These are phyloP conservation scores for Metaphire vulgaris DNA, from an alignment of 1,140 invertebrate genomes.

Conservation along the genomic window DNA sequence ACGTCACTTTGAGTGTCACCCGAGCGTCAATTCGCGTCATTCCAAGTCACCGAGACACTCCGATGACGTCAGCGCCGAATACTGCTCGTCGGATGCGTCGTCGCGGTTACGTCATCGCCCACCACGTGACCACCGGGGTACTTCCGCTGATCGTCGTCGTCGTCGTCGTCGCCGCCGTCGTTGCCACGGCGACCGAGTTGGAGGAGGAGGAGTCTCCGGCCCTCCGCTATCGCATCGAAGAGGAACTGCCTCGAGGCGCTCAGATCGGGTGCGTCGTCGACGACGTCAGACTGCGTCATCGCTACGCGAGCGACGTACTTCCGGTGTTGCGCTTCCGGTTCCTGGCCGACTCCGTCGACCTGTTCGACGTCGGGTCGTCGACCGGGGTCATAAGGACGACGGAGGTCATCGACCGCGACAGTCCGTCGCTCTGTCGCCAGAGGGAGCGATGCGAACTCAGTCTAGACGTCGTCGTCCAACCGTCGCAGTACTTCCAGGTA, in stretches of 20 bases:
- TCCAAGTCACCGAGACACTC: not conserved
- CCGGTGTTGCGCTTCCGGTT: not conserved
- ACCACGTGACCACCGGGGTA: too few species aligned
- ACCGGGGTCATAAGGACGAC: constrained; percentile 6
- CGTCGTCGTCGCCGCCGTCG: not conserved
- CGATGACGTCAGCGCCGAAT: not conserved
- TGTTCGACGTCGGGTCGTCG: constrained; percentile 9
- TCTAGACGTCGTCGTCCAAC: constrained; percentile 14
- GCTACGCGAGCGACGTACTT: not conserved
- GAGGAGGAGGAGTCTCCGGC: not conserved
- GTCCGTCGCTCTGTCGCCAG: not conserved
- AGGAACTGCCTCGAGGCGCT: not conserved
- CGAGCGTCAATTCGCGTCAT: not conserved
- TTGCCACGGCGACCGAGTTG: not conserved
- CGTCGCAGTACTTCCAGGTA: constrained; percentile 12
- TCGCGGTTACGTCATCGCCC: not conserved
- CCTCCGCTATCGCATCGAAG: not conserved
- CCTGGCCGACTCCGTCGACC: constrained; percentile 7
- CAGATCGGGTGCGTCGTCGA: not conserved
- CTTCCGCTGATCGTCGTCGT: not conserved
- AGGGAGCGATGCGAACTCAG: constrained; percentile 1
- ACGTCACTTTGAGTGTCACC: not conserved
- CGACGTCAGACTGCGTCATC: not conserved
- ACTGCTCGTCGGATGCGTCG: not conserved
- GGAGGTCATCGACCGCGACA: constrained; percentile 8